These are phyloP conservation scores for Sinocyclocheilus anshuiensis DNA, from an alignment of 2,113 vertebrate species.

Conservation along the genomic window DNA sequence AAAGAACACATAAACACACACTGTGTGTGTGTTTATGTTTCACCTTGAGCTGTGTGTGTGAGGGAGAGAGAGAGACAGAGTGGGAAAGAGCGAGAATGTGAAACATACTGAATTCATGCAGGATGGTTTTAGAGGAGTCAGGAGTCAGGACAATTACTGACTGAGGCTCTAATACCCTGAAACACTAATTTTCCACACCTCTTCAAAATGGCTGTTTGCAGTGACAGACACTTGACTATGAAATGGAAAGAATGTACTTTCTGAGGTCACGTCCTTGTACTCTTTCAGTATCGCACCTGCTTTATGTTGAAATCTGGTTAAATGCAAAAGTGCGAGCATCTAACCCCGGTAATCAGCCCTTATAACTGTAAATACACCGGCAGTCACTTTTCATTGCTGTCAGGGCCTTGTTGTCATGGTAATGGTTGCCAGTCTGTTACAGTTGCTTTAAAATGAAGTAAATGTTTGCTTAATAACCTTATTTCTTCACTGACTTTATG, in stretches of 20 bases:
- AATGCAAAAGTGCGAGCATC: neutral
- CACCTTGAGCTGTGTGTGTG: neutral
- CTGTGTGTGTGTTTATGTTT: conserved; percentile 1
- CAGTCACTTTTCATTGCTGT: conserved; percentile 5
- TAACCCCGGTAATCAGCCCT: neutral
- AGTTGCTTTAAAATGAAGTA: neutral
- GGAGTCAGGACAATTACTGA: conserved; percentile 45
- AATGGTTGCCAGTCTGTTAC: neutral
- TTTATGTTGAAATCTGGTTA: neutral
- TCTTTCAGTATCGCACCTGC: neutral
- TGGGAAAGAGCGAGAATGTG: conserved; percentile 4
- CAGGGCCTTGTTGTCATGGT: neutral
- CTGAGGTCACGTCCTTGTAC: conserved; percentile 13
- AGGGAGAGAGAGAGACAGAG: neutral
- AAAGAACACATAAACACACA: no score
- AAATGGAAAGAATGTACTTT: conserved; percentile 27
- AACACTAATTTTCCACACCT: conserved; percentile 47
- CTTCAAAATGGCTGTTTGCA: neutral
- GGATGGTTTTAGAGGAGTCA: conserved; percentile 34
- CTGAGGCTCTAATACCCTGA: conserved; percentile 37
- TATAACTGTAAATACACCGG: neutral
- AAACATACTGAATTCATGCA: conserved; percentile 33
- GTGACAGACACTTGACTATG: conserved; percentile 45
- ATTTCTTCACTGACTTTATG: conserved; percentile 8
- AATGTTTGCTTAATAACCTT: conserved; percentile 5